Base-by-base conservation (phyloP, 2,797 vertebrate species). In the Myotis findleyi region DNA sequence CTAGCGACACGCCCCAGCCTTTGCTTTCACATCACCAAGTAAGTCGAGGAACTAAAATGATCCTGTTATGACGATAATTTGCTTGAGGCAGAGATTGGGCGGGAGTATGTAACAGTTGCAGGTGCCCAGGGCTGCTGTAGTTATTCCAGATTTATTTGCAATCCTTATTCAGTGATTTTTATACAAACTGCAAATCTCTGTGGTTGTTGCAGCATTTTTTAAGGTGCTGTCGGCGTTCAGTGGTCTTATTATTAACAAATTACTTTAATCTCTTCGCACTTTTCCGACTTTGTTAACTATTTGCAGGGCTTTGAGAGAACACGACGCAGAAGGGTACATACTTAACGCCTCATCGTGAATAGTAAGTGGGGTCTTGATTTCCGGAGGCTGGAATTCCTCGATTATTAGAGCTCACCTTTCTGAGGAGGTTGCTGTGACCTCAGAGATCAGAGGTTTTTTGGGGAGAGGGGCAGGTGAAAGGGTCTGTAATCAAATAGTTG, bases 251-350 rank as follows among this genome's bases (percentile, higher is more conserved):
- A n/a, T 38, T 38, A 38, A 72, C 38, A 38, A 1, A 21, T 96
- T 87, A 87, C 89, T 94, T 91, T 86, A 62, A n/a, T 72, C 76
- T 87, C n/a, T 7, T 53, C 68, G 90, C 41, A 59, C 10, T 82
- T 89, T 89, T 33, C 73, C 23, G n/a, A 55, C 44, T 94, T 91
- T 73, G 16, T 87, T 81, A 69, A 57, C 68, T 33, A 33, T 88
- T 83, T 86, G n/a, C 59, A 80, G 49, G 92, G 27, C 17, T 62
- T 49, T 80, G 84, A 87, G 66, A 79, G 66, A 62, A 41, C 17
- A 66, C 18, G 30, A 81, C 23, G 25, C 72, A 59, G 80, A 51
- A 80, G 71, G 44, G 17, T 41, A 41, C 13, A 36, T 36, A 17
- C 30, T 87, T 68, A 49, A 38, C 75, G 20, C 30, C 49, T 87